Base-by-base conservation (phyloP, 2,888 invertebrate species). In the Buathra laborator region DNA sequence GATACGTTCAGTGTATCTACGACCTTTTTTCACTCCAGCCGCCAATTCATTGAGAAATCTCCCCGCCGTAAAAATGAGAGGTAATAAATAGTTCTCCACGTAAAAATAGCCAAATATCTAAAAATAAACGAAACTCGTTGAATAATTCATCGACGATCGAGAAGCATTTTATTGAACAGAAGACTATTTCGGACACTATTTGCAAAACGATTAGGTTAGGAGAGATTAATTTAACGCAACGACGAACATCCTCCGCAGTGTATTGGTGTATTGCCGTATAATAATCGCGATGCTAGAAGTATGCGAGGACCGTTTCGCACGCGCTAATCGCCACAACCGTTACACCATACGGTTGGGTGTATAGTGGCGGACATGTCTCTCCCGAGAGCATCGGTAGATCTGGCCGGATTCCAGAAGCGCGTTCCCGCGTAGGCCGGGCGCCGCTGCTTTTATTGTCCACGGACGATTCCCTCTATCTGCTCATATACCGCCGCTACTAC, bases 371-470 rank as follows among this genome's bases (percentile, higher is more conserved):
- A 0, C 64, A 53, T 29, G 48, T 37, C 66, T 44, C 67, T n/a
- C 51, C 29, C 46, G 46, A 48, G 68, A 78, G 78, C 19, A 78
- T 62, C 70, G 79, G 70, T 9, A 79, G 68, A 83, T 86, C 86
- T 86, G 86, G 86, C 84, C 71, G 86, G 77, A 86, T 86, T 86
- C 86, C 86, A 85, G 83, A 80, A 85, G 86, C 84, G 81, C 81
- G 68, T 74, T 74, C 46, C 64, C 74, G 84, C 72, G 74, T 86
- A 80, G 79, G 80, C 72, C 82, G 83, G 80, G 77, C 70, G 78
- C 81, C 84, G 81, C 77, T 66, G 77, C 75, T 86, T 86, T 86
- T 81, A 86, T 86, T 86, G 82, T 86, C 84, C 74, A 64, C 74
- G 68, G 74, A 67, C 80, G 76, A 76, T 46, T 59, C 77, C n/a